Conservation (phyloP, 2,113 vertebrate species). For the Pagrus major region DNA sequence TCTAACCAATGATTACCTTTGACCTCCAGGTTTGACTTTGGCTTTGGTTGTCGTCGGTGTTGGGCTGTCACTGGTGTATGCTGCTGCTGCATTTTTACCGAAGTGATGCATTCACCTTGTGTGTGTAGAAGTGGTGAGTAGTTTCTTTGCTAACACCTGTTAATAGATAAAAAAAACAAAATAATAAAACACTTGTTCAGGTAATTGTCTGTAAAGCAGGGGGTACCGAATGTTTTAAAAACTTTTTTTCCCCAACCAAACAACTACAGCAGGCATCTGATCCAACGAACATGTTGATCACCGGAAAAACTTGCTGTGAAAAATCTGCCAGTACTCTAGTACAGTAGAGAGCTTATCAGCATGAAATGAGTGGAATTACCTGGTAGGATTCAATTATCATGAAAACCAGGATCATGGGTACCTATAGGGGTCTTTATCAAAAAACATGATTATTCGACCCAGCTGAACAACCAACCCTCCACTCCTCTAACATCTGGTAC, state of each 20-base stretch:
- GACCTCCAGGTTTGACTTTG: conserved; percentile 17
- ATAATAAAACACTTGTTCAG: conserved; percentile 13
- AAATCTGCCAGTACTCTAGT: conserved; percentile 8
- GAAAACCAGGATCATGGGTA: not conserved
- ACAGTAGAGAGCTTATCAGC: not conserved
- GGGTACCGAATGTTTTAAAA: not conserved
- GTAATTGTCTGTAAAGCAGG: conserved; percentile 7
- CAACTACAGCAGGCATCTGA: not conserved
- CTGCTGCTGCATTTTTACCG: conserved; percentile 24
- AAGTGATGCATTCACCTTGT: conserved; percentile 1
- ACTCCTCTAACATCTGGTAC: not conserved
- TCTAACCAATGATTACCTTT: conserved; percentile 16
- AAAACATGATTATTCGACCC: not conserved
- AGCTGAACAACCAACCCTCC: not conserved
- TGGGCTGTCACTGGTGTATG: not conserved
- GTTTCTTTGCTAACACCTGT: conserved; percentile 35
- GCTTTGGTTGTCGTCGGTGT: not conserved
- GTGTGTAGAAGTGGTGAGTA: not conserved
- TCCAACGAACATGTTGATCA: not conserved
- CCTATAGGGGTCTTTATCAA: not conserved
- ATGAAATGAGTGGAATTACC: not conserved
- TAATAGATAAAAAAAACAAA: conserved; percentile 21
- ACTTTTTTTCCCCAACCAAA: not conserved
- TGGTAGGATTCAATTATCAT: not conserved
- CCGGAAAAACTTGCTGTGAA: not conserved